Conservation (phyloP, 2,888 invertebrate species). For the Chrysodeixis includens region DNA sequence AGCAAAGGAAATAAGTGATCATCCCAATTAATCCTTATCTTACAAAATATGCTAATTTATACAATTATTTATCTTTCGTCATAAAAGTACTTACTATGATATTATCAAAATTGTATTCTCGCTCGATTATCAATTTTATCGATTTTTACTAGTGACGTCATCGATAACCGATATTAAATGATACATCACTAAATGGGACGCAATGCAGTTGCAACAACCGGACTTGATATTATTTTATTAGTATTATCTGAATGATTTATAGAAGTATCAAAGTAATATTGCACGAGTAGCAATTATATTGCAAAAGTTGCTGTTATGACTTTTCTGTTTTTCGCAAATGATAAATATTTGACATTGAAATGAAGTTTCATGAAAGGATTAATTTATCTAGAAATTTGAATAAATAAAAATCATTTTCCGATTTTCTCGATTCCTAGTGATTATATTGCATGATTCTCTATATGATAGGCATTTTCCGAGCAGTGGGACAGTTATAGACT, state of each 20-base stretch:
- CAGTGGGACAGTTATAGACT: too few species aligned
- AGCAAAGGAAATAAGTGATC: neutral
- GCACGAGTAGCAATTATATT: neutral
- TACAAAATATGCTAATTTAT: neutral
- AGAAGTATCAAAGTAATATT: conserved; percentile 5
- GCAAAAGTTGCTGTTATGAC: neutral
- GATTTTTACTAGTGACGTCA: conserved; percentile 56
- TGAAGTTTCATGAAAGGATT: too few species aligned
- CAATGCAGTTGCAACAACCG: conserved; percentile 36
- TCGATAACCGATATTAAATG: conserved; percentile 42
- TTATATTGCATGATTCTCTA: too few species aligned
- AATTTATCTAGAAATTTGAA: too few species aligned
- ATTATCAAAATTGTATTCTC: conserved; percentile 40
- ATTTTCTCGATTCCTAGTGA: too few species aligned
- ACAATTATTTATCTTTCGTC: neutral
- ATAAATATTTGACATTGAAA: too few species aligned
- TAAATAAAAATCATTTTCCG: too few species aligned
- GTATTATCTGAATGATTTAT: conserved; percentile 22
- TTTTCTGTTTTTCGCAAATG: too few species aligned
- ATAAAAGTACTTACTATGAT: conserved; percentile 30
- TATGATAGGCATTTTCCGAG: too few species aligned
- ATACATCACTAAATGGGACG: conserved; percentile 30
- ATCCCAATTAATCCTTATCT: neutral
- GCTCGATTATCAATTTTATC: conserved; percentile 58
- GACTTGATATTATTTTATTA: conserved; percentile 38